Evolutionary conservation across 2,797 vertebrate species (phyloP).

Genomic region (Loriculus beryllinus): DNA sequence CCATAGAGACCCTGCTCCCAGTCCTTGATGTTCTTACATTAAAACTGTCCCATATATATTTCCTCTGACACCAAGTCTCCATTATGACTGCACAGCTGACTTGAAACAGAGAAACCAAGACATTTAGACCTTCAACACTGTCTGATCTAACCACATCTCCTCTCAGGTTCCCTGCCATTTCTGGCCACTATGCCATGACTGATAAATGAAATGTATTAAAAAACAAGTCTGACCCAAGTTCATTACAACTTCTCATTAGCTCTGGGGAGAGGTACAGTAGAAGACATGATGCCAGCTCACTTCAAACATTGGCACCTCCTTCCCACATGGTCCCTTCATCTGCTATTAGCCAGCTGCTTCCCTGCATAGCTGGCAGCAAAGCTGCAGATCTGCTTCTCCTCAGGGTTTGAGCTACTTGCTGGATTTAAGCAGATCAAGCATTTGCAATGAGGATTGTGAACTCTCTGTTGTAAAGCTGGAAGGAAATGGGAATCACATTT

Average conservation of each 20-base stretch:
- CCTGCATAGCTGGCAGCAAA: background rate
- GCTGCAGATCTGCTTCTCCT: background rate
- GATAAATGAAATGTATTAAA: background rate
- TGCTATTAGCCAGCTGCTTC: background rate
- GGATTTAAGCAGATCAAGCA: background rate
- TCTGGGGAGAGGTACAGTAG: background rate
- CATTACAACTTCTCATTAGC: background rate
- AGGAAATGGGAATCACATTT: background rate
- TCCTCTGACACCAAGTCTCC: background rate
- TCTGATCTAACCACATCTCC: background rate
- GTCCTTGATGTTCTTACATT: background rate
- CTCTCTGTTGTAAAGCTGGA: background rate
- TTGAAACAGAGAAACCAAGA: background rate
- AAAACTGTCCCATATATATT: background rate
- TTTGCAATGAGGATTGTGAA: background rate
- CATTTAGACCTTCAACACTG: background rate
- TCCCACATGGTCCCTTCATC: rapidly evolving
- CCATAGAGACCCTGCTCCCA: background rate
- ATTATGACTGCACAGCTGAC: background rate
- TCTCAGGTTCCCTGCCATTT: rapidly evolving
- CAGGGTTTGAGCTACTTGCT: background rate
- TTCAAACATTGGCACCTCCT: background rate
- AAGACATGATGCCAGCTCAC: background rate
- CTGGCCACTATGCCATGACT: background rate
- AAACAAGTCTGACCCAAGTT: background rate